Evolutionary conservation across 2,888 invertebrate genomes (phyloP).

Genomic region (Hirtodrosophila trivittata): DNA sequence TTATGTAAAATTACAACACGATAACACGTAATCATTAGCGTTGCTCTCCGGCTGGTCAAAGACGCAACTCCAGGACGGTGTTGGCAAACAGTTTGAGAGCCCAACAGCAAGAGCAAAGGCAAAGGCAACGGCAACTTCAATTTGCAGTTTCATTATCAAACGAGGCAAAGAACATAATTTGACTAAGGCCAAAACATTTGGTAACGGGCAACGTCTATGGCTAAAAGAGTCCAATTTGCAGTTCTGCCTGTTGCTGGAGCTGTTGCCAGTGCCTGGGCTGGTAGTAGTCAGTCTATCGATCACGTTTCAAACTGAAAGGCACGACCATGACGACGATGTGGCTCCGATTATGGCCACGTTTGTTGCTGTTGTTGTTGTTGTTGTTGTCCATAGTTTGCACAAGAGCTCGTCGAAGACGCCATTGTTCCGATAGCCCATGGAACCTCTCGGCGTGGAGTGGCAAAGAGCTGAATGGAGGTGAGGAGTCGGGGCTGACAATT

Average conservation of each 20-base stretch:
- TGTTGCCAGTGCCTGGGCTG: slow-evolving; percentile 31
- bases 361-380: slow-evolving; percentile 31
- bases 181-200: slow-evolving; percentile 66
- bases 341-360: slow-evolving; percentile 54
- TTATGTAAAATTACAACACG: slow-evolving; percentile 80
- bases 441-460: neutral
- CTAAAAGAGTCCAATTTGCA: slow-evolving; percentile 68
- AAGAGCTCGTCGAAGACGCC: slow-evolving; percentile 44
- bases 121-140: slow-evolving; percentile 42
- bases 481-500: slow-evolving; percentile 52
- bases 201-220: slow-evolving; percentile 29
- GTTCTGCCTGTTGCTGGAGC: slow-evolving; percentile 24
- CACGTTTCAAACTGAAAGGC: slow-evolving; percentile 78
- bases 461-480: slow-evolving; percentile 8
- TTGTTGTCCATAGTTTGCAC: slow-evolving; percentile 56
- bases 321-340: slow-evolving; percentile 60
- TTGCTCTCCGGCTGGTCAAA: slow-evolving; percentile 39
- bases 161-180: slow-evolving; percentile 79
- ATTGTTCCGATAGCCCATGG: slow-evolving; percentile 36
- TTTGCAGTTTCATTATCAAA: slow-evolving; percentile 76
- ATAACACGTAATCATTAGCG: slow-evolving; percentile 81
- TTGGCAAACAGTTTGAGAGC: slow-evolving; percentile 68
- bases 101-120: slow-evolving; percentile 8
- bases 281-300: slow-evolving; percentile 82
- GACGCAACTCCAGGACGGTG: slow-evolving; percentile 49